Base-by-base conservation (phyloP, 2,797 vertebrate genomes). In the Xyrichtys novacula region DNA sequence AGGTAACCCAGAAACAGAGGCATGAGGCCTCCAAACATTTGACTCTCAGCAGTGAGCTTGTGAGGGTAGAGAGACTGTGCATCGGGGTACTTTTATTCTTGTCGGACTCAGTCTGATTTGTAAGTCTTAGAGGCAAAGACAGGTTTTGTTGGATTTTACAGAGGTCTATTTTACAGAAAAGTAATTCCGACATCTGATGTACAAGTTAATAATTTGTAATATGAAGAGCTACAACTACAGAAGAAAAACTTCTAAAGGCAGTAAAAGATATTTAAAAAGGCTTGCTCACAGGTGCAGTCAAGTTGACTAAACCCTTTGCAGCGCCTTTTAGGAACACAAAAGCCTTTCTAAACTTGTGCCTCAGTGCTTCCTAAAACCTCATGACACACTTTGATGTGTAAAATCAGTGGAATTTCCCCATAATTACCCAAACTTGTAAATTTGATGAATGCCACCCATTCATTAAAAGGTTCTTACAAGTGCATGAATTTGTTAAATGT, bases 1-100 rank as follows among this genome's bases (percentile, higher is more conserved):
- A 74, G 85, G 93, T 94, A 88, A 77, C 92, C 80, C 81, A 85
- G 93, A 90, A 86, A 94, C 93, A 20, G 31, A 39, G 89, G 89
- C 71, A 93, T 88, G 89, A 80, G 39, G 57, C 36, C 59, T 58
- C 23, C 26, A 15, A 64, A 47, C 43, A 58, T 61, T 53, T n/a
- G 29, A 20, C 7, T 28, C 23, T 25, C 46, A 20, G 3, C 19
- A 58, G 2, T 26, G 7, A 25, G 42, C 34, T 39, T 64, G 58
- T 39, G 53, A 56, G 62, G 44, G 61, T 49, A 54, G 42, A 34
- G 67, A 57, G 70, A 46, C 49, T 65, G 67, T 31, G 55, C 64
- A 56, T 60, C 36, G 57, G 39, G 15, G 20, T 15, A 28, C 8
- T 22, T 54, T 20, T 29, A 3, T 40, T 11, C 9, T 2, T 32